Evolutionary conservation across 2,888 invertebrate species (phyloP).

Genomic region (Diploptera punctata): DNA sequence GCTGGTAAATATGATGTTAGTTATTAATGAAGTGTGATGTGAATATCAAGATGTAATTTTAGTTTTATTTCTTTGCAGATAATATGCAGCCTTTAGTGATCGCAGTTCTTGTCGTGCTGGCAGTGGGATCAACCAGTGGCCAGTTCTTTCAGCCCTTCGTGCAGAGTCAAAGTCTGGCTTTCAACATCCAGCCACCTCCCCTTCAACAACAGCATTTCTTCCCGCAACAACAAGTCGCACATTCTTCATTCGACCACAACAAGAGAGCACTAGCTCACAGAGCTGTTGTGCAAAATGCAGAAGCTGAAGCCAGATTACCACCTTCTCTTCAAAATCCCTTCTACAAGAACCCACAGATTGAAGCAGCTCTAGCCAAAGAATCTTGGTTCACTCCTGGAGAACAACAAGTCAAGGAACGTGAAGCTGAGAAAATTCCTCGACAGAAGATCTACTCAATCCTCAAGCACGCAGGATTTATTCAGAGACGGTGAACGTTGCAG

Average conservation of each 20-base stretch:
- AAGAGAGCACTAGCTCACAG: constrained; percentile 64
- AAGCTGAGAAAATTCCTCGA: constrained; percentile 81
- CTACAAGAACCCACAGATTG: constrained; percentile 78
- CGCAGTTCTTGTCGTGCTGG: constrained; percentile 15
- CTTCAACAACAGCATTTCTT: not conserved
- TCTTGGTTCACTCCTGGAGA: constrained; percentile 81
- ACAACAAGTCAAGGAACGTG: constrained; percentile 77
- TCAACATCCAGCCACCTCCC: not conserved
- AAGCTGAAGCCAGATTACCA: constrained; percentile 75
- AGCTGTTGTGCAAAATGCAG: constrained; percentile 74
- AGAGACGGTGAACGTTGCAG: constrained; percentile 43
- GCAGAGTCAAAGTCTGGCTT: not conserved
- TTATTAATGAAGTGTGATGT: no score
- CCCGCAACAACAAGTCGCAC: no score
- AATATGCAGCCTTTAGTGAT: constrained; percentile 21
- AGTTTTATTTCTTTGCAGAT: not conserved
- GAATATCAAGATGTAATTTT: no score
- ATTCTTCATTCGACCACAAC: not conserved
- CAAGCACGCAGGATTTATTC: constrained; percentile 71
- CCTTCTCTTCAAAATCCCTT: constrained; percentile 72
- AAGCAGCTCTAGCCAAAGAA: constrained; percentile 75
- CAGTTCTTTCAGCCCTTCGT: constrained; percentile 40
- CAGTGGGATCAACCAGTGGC: constrained; percentile 31
- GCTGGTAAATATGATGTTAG: no score
- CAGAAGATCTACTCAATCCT: constrained; percentile 77